phyloP scores from a whole-genome alignment of 2,797 vertebrate species.

The Megaceryle alcyon region DNA sequence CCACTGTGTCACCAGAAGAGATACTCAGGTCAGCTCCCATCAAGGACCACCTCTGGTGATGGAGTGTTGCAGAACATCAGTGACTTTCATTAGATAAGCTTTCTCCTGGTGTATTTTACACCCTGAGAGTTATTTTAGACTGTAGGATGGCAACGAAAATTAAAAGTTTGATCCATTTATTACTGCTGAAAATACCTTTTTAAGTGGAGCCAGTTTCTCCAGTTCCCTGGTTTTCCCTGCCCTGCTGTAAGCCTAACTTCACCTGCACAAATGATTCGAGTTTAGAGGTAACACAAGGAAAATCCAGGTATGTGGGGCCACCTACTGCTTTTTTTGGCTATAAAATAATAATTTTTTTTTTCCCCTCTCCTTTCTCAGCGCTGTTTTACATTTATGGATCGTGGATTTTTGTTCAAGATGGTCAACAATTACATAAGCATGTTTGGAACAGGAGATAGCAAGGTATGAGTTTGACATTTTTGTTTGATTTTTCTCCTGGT shows the following conservation, averaged over 20 bases:
- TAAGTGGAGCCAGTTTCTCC: not conserved
- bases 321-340: not conserved
- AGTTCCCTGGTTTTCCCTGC: not conserved
- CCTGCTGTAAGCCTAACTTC: not conserved
- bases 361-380: slow-evolving; percentile 75
- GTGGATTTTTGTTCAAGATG: slow-evolving; percentile 94
- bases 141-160: not conserved
- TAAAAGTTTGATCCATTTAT: not conserved
- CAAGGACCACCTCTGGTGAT: not conserved
- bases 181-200: not conserved
- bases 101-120: not conserved
- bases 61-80: not conserved
- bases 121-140: not conserved
- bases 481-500: not conserved
- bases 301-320: not conserved
- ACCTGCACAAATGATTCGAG: not conserved
- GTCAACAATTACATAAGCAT: slow-evolving; percentile 94
- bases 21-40: not conserved
- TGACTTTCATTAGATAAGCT: not conserved
- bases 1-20: not conserved
- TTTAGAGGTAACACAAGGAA: not conserved
- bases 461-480: slow-evolving; percentile 80
- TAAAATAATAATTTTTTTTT: not conserved
- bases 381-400: slow-evolving; percentile 96
- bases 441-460: slow-evolving; percentile 91